These are phyloP conservation scores for Temnothorax curvispinosus DNA, from an alignment of 1,140 invertebrate genomes.

Conservation along the genomic window DNA sequence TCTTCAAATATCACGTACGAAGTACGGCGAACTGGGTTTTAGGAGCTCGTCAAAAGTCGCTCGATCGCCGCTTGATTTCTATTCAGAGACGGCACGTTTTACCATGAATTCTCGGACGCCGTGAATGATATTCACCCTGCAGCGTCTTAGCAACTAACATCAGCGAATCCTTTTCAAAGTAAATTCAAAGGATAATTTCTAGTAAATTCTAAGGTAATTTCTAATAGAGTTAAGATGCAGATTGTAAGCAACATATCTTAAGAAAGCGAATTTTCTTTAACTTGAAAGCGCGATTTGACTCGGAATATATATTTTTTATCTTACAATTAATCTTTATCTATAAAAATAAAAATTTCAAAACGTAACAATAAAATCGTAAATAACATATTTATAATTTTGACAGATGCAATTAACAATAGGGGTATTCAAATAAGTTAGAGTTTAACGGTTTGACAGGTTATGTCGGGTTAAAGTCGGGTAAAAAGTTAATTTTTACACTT, in stretches of 20 bases:
- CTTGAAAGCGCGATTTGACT: background rate
- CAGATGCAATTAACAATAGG: background rate
- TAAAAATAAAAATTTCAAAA: background rate
- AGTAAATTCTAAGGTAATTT: slow-evolving; percentile 31
- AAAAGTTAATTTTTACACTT: too few relatives aligned
- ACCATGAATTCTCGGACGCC: background rate
- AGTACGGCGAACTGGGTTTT: slow-evolving; percentile 17
- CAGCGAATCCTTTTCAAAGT: slow-evolving; percentile 25
- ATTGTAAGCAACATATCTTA: background rate
- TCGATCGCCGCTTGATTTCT: slow-evolving; percentile 55
- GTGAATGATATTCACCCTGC: slow-evolving; percentile 37
- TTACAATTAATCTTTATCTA: background rate
- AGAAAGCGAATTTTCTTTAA: background rate
- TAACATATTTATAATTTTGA: background rate
- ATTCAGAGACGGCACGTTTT: slow-evolving; percentile 40
- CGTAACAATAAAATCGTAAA: background rate
- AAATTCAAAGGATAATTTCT: background rate
- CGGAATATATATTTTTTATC: background rate
- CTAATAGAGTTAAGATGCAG: background rate
- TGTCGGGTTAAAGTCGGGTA: too few relatives aligned
- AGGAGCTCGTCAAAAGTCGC: slow-evolving; percentile 51
- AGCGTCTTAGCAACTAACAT: slow-evolving; percentile 4
- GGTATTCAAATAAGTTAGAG: too few relatives aligned
- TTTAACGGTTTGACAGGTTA: too few relatives aligned
- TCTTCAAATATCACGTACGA: slow-evolving; percentile 64